Evolutionary conservation across 2,888 invertebrate genomes (phyloP), one percentile per base, ranked within the genome.

Genomic region (Bhutanitis thaidina): DNA sequence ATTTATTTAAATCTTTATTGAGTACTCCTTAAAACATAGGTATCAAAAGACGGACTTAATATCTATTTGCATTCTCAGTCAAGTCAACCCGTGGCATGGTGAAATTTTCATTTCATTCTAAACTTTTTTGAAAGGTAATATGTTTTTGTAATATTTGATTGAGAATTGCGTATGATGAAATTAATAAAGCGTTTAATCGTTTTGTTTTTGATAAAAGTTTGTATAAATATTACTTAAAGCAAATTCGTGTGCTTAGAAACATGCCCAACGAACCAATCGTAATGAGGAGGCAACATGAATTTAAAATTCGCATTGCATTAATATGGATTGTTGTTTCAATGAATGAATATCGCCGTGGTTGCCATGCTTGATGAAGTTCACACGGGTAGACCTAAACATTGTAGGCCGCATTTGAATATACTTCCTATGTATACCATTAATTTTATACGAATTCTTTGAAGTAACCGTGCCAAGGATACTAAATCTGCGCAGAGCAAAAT

Each of bases 261-360:
- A 85, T 71, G 75, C 72, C 64, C 68, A n/a, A n/a, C 74, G 69
- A 76, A 68, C 78, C 79, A 77, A 85, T 85, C 80, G 80, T 81
- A 83, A 78, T 72, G 81, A 80, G 72, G 82, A 79, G 80, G 68
- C 80, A 77, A 73, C 78, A 75, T 88, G 89, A 89, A 89, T 89
- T 85, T 76, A 77, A 89, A 89, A 87, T 89, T 86, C 87, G 88
- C 85, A 84, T 82, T 85, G 81, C 88, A 89, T 89, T 87, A 88
- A 87, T 88, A 89, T 89, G 87, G 85, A 88, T 87, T 75, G 87
- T 79, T 72, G 85, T 85, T 88, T 86, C 88, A 85, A 87, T 89
- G 89, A 89, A 89, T 87, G 88, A 85, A 84, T 82, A 83, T 74
- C 64, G 75, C 56, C 85, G 87, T 85, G 88, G 83, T 80, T 75